phyloP scores from a whole-genome alignment of 2,113 vertebrate genomes.

The Chlamydotis undulata region DNA sequence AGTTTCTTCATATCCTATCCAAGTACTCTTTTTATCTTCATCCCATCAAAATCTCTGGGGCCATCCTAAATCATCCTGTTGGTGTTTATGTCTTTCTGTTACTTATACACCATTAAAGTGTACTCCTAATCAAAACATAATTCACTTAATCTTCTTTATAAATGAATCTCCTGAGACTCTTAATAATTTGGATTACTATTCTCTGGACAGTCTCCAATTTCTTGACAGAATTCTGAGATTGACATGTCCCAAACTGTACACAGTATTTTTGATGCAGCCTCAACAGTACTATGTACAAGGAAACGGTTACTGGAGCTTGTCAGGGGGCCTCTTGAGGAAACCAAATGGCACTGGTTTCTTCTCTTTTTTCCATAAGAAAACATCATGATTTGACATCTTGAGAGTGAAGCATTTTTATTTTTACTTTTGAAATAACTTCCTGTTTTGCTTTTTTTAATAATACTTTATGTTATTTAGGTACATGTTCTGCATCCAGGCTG shows the following conservation, averaged over 20 bases:
- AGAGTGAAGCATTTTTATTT: background rate
- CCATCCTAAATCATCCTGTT: background rate
- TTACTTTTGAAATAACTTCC: background rate
- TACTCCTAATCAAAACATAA: constrained; percentile 61
- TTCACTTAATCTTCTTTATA: constrained; percentile 63
- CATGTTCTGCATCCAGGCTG: background rate
- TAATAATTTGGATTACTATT: constrained; percentile 57
- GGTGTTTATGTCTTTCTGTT: constrained; percentile 51
- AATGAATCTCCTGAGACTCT: constrained; percentile 43
- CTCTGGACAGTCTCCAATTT: constrained; percentile 48
- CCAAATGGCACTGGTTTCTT: background rate
- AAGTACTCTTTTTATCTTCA: constrained; percentile 31
- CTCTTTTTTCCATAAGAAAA: background rate
- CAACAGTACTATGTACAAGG: background rate
- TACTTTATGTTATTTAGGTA: background rate
- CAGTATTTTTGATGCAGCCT: constrained; percentile 14
- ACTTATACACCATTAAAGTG: constrained; percentile 29
- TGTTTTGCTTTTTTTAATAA: background rate
- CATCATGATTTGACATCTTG: background rate
- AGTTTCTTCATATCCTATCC: background rate
- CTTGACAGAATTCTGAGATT: constrained; percentile 19
- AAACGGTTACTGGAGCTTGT: background rate
- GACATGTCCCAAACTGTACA: constrained; percentile 39
- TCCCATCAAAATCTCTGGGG: constrained; percentile 3
- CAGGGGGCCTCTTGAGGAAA: background rate